Percentiles rank a stretch among this genome's conserved stretches.
These are phyloP conservation scores for Mobula hypostoma DNA, from an alignment of 2,113 vertebrate species.

Conservation along the genomic window DNA sequence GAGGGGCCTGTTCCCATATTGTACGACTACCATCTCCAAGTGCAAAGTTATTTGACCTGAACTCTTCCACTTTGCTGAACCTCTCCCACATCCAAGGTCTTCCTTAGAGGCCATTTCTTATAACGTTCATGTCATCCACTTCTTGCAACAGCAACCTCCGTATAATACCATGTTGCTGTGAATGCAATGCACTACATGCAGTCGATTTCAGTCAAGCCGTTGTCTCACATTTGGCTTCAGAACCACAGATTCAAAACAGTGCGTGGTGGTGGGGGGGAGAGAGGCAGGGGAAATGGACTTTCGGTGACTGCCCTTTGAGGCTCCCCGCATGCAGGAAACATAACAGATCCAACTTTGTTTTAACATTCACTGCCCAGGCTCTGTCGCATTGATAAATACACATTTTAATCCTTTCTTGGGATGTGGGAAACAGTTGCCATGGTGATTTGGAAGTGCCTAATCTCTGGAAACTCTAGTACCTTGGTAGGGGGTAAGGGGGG, in stretches of 20 bases:
- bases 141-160: neutral
- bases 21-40: neutral
- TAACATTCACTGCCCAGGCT: neutral
- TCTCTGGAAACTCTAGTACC: too few species aligned
- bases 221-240: neutral
- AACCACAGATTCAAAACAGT: neutral
- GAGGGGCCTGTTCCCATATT: too few species aligned
- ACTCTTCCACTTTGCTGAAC: neutral
- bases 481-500: too few species aligned
- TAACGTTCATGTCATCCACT: neutral
- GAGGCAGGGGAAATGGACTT: neutral
- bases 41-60: neutral
- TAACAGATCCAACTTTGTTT: neutral
- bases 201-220: neutral
- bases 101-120: neutral
- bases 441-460: neutral
- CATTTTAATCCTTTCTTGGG: neutral
- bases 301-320: neutral
- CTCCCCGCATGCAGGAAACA: neutral
- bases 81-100: neutral
- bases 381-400: neutral
- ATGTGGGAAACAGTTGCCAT: neutral
- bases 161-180: neutral
- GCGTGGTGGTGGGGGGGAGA: neutral
- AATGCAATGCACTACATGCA: neutral